These are phyloP conservation scores for Lepidurus arcticus DNA, from an alignment of 1,140 invertebrate genomes.

Conservation along the genomic window DNA sequence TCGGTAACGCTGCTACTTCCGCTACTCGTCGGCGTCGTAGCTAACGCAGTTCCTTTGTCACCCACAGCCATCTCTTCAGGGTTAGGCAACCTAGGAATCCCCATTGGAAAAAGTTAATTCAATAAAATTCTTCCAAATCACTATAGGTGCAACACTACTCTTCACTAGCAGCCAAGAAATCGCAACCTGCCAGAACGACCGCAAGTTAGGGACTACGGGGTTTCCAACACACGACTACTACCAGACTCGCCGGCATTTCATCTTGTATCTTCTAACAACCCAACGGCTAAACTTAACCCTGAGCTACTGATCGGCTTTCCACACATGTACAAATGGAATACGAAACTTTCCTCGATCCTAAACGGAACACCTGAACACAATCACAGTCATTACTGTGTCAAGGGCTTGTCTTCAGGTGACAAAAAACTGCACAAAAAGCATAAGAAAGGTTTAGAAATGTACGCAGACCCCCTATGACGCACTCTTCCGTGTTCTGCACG, in stretches of 20 bases:
- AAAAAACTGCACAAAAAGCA: no score
- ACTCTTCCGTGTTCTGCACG: no score
- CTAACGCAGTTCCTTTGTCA: neutral
- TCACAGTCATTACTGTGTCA: no score
- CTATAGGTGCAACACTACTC: neutral
- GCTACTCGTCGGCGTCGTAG: constrained; percentile 14
- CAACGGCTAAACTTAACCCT: neutral
- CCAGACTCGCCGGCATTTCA: neutral
- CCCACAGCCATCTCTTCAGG: neutral
- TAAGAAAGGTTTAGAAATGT: no score
- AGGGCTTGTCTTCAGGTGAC: no score
- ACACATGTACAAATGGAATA: neutral
- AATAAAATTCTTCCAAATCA: neutral
- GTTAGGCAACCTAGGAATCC: constrained; percentile 12
- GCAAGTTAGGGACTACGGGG: neutral
- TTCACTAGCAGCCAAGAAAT: neutral
- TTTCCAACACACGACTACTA: neutral
- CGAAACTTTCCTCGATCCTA: neutral
- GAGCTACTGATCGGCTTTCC: neutral
- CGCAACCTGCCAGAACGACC: neutral
- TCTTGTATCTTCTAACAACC: neutral
- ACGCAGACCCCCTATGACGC: no score
- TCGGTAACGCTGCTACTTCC: constrained; percentile 16
- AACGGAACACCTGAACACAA: no score
- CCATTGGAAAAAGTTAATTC: neutral